A percentile compares a stretch with the other conserved stretches of the same genome.
Evolutionary conservation across 2,113 vertebrate genomes (phyloP).

Genomic region (Galbula dea): DNA sequence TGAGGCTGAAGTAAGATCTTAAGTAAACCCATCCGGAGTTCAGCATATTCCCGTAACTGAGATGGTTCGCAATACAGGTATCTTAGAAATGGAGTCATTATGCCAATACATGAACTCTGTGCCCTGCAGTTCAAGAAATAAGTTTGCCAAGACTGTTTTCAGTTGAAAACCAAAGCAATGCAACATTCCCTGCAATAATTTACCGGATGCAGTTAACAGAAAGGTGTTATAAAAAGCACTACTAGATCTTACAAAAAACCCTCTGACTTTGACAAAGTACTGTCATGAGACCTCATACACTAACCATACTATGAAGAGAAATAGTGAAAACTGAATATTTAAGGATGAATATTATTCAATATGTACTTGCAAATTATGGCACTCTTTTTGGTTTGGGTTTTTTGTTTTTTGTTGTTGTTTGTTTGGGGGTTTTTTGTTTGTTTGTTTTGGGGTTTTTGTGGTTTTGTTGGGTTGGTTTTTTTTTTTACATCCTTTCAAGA

Average conservation of each 20-base stretch:
- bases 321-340: neutral
- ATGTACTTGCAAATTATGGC: neutral
- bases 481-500: neutral
- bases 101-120: slow-evolving; percentile 74
- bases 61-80: slow-evolving; percentile 91
- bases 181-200: neutral
- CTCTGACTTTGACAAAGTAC: neutral
- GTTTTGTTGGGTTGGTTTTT: too few species aligned
- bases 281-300: neutral
- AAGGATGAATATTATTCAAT: neutral
- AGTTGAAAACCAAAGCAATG: neutral
- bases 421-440: too few species aligned
- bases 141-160: neutral
- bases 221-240: neutral
- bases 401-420: too few species aligned
- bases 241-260: neutral
- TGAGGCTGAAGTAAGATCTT: slow-evolving; percentile 76
- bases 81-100: slow-evolving; percentile 87
- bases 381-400: too few species aligned
- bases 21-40: slow-evolving; percentile 84
- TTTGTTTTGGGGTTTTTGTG: too few species aligned
- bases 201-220: neutral
- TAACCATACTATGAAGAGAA: neutral
- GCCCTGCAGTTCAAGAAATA: slow-evolving; percentile 68
- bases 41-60: slow-evolving; percentile 79